phyloP scores from a whole-genome alignment of 2,888 invertebrate species.

The Sinopyrophorus schimmeli region DNA sequence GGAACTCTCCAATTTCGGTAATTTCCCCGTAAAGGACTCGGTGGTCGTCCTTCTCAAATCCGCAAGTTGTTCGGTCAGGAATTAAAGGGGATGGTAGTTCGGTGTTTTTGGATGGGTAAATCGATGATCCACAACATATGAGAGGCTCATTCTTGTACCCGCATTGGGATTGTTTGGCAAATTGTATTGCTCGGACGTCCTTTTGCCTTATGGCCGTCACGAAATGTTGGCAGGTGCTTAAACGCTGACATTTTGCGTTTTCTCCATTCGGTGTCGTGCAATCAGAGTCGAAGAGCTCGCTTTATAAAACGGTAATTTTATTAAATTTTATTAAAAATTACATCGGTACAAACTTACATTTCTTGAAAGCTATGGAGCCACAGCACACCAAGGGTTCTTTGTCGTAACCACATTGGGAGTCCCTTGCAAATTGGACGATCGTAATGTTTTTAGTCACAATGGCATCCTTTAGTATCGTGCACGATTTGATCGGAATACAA shows the following conservation, averaged over 20 bases:
- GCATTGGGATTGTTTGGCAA: constrained; percentile 10
- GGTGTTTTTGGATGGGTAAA: not conserved
- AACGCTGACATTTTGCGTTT: not conserved
- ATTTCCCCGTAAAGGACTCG: constrained; percentile 39
- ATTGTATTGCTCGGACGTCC: not conserved
- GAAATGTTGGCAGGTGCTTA: not conserved
- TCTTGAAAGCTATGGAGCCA: too few relatives aligned
- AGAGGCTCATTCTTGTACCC: constrained; percentile 4
- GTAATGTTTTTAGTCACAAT: too few relatives aligned
- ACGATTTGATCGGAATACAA: too few relatives aligned
- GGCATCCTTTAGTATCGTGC: too few relatives aligned
- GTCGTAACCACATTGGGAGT: too few relatives aligned
- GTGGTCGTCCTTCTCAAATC: constrained; percentile 6
- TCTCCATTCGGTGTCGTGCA: constrained; percentile 12
- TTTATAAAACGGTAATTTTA: too few relatives aligned
- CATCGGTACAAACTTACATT: not conserved
- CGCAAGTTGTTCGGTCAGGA: constrained; percentile 14
- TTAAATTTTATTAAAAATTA: too few relatives aligned
- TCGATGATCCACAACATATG: constrained; percentile 46
- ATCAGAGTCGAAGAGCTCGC: too few relatives aligned
- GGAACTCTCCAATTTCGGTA: constrained; percentile 53
- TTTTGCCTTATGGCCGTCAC: not conserved
- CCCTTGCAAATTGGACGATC: too few relatives aligned
- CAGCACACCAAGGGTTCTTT: too few relatives aligned
- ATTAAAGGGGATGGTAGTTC: constrained; percentile 2